These are phyloP conservation scores for Micrastur ruficollis DNA, from an alignment of 2,797 vertebrate species.

Conservation along the genomic window DNA sequence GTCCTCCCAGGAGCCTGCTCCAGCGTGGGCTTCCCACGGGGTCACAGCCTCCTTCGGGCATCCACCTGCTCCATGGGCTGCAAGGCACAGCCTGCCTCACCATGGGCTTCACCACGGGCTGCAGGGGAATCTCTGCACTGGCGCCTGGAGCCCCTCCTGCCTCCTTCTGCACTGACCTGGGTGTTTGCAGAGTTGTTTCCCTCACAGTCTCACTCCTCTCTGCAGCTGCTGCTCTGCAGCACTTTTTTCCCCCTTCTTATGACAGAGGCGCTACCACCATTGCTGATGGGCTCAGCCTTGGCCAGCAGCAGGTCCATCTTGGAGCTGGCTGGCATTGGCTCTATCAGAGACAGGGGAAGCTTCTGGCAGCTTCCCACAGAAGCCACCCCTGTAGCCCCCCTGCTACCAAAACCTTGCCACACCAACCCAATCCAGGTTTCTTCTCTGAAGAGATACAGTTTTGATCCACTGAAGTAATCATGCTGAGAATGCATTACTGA, in stretches of 20 bases:
- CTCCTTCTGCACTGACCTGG: background rate
- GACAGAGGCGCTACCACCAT: rapidly evolving
- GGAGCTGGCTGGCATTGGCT: background rate
- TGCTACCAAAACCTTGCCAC: background rate
- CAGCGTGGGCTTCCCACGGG: background rate
- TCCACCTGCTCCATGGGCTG: background rate
- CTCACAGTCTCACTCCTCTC: background rate
- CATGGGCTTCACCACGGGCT: background rate
- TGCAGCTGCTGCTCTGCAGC: background rate
- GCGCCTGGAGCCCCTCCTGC: background rate
- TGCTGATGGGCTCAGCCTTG: rapidly evolving
- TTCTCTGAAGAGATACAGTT: background rate
- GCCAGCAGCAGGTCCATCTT: rapidly evolving
- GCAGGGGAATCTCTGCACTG: background rate
- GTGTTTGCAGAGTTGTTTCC: background rate
- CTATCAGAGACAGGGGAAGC: background rate
- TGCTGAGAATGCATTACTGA: background rate
- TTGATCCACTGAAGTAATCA: background rate
- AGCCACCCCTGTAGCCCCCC: background rate
- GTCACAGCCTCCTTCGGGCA: background rate
- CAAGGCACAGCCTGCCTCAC: background rate
- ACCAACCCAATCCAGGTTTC: background rate
- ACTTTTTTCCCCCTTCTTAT: background rate
- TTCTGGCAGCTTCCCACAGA: background rate
- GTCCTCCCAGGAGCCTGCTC: background rate